Evolutionary conservation across 2,113 vertebrate genomes (phyloP), one percentile per base, ranked within the genome.

Genomic region (Callaeas wilsoni): DNA sequence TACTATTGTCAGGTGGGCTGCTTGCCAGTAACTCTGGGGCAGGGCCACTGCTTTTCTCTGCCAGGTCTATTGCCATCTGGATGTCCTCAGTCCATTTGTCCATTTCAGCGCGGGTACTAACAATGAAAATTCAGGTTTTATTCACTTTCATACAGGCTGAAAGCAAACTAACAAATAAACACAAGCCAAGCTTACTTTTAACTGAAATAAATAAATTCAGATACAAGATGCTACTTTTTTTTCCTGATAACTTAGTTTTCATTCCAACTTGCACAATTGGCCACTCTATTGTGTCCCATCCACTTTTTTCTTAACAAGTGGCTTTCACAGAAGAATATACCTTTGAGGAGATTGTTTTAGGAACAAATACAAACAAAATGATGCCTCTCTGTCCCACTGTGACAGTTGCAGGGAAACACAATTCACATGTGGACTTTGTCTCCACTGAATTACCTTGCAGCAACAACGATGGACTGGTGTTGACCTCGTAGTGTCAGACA

Each of bases 51-150:
- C 97, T 99, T 91, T 98, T 98, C 96, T 99, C 99, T 1, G 98
- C 98, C 95, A 98, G 96, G 86, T 99, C 99, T 67, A 99, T 98
- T 8, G 99, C 99, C 98, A 98, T 98, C 95, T 98, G 98, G 80
- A 99, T 98, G 93, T 99, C 99, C 77, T 99, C 99, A 46, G 98
- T 98, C 99, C 99, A 99, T 91, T 99, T 99, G 78, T 99, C 98
- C 99, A 99, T 99, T 96, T 99, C 99, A 15, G 97, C 84, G 0
- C 93, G 95, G 33, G 98, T 98, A 94, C 99, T 99, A 91, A 5
- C 12, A 95, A 78, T 2, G 76, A 88, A 95, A 93, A 78, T 16
- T 22, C 44, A 35, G 1, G 23, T 71, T 71, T 97, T 91, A 79
- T 19, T 87, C 27, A 32, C 46, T 81, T 84, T 52, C 46, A 32